These are phyloP conservation scores for Callithrix jacchus DNA, from an alignment of 2,113 vertebrate genomes.

Conservation along the genomic window DNA sequence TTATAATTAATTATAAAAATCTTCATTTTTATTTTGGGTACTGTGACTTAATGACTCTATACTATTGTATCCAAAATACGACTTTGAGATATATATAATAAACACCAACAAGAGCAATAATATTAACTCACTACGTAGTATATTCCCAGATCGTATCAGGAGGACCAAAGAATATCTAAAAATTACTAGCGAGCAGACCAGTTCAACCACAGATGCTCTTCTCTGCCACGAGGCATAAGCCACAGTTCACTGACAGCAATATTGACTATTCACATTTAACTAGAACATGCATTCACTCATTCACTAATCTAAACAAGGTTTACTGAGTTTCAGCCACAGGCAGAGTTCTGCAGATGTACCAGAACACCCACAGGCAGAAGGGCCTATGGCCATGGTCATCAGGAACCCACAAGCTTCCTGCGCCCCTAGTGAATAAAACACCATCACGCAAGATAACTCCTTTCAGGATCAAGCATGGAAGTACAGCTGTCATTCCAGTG, in stretches of 20 bases:
- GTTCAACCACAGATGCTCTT: neutral
- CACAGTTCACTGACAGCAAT: neutral
- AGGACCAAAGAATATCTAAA: neutral
- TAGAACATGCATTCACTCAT: neutral
- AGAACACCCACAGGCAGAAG: neutral
- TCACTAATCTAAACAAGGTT: accelerated
- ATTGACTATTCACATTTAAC: neutral
- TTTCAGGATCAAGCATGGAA: too few relatives aligned
- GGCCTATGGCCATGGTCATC: too few relatives aligned
- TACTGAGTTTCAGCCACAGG: neutral
- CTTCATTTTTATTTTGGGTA: neutral
- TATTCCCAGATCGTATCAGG: neutral
- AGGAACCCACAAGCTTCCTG: accelerated
- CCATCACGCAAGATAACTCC: too few relatives aligned
- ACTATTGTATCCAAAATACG: neutral
- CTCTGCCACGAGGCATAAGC: neutral
- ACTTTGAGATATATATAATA: neutral
- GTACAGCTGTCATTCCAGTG: accelerated
- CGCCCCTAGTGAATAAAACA: neutral
- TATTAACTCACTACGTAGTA: neutral
- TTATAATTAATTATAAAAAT: neutral
- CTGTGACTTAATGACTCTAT: neutral
- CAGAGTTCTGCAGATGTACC: accelerated
- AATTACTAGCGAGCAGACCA: neutral
- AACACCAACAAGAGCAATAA: neutral